Percentiles rank a stretch among this genome's conserved stretches.
Evolutionary conservation across 1,140 invertebrate genomes (phyloP).

Genomic region (Micrasema minimum): DNA sequence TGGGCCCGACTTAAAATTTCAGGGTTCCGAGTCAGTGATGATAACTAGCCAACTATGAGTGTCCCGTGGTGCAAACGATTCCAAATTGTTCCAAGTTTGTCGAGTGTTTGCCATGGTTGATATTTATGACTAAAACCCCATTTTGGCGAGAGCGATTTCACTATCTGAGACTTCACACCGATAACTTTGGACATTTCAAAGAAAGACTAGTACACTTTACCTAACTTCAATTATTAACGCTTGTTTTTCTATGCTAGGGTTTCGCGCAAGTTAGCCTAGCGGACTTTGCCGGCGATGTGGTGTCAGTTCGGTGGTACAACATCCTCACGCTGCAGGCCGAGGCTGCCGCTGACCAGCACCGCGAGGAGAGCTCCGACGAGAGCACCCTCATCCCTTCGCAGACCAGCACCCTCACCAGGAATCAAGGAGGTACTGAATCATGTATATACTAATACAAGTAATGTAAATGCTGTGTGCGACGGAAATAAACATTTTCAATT

Average conservation of each 20-base stretch:
- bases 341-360: conserved; percentile 56
- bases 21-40: conserved; percentile 58
- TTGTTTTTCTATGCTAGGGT: conserved; percentile 74
- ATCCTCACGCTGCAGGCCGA: conserved; percentile 81
- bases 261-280: conserved; percentile 95
- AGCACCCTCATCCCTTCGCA: conserved; percentile 96
- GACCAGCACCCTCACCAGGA: conserved; percentile 93
- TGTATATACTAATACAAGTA: too few relatives aligned
- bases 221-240: not conserved
- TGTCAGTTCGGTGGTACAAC: conserved; percentile 93
- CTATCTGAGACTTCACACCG: conserved; percentile 40
- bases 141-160: conserved; percentile 63
- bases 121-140: conserved; percentile 61
- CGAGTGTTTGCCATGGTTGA: conserved; percentile 27
- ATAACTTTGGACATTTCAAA: not conserved
- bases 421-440: conserved; percentile 79
- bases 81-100: conserved; percentile 35
- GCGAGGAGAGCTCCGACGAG: conserved; percentile 96
- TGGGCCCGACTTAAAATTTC: too few relatives aligned
- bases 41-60: conserved; percentile 66
- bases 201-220: not conserved
- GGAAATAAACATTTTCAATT: too few relatives aligned
- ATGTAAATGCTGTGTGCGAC: too few relatives aligned
- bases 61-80: conserved; percentile 57
- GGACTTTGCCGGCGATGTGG: conserved; percentile 87